Conservation (phyloP, 2,797 vertebrate species). For the Chanos chanos region DNA sequence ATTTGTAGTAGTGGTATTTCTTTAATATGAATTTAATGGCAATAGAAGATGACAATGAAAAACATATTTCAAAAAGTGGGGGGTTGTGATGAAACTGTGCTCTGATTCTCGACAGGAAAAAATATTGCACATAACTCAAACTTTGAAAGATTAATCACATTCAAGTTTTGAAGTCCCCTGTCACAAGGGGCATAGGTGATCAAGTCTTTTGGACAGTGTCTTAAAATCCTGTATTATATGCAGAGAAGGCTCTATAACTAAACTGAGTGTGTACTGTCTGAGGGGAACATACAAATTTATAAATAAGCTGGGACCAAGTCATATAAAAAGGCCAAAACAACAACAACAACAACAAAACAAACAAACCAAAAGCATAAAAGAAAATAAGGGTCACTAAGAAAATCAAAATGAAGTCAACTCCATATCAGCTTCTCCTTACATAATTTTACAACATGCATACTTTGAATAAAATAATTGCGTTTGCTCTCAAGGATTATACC, state of each 20-base stretch:
- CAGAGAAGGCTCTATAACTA: constrained; percentile 82
- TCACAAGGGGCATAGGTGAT: constrained; percentile 91
- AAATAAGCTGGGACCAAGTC: constrained; percentile 92
- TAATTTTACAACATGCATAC: constrained; percentile 86
- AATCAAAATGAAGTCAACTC: constrained; percentile 6
- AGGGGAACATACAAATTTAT: constrained; percentile 71
- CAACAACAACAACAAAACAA: background rate
- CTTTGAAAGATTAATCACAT: constrained; percentile 99
- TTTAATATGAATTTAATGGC: constrained; percentile 6
- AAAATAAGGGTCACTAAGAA: background rate
- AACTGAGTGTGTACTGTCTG: constrained; percentile 80
- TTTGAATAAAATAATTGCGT: constrained; percentile 87
- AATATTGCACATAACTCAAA: constrained; percentile 99
- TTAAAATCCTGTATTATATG: background rate
- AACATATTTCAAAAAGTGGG: background rate
- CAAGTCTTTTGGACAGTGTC: constrained; percentile 78
- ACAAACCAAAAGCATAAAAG: too few relatives aligned
- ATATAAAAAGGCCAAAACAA: constrained; percentile 22
- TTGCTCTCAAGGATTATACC: constrained; percentile 83
- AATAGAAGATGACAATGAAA: constrained; percentile 8
- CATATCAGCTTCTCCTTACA: constrained; percentile 28
- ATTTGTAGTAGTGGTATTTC: too few relatives aligned
- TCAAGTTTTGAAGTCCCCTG: constrained; percentile 99
- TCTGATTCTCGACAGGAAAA: constrained; percentile 90
- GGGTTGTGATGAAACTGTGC: constrained; percentile 1